Percentiles rank a stretch among this genome's conserved stretches.
Conservation (phyloP, 2,888 invertebrate species). For the Heteromyza rotundicornis region DNA sequence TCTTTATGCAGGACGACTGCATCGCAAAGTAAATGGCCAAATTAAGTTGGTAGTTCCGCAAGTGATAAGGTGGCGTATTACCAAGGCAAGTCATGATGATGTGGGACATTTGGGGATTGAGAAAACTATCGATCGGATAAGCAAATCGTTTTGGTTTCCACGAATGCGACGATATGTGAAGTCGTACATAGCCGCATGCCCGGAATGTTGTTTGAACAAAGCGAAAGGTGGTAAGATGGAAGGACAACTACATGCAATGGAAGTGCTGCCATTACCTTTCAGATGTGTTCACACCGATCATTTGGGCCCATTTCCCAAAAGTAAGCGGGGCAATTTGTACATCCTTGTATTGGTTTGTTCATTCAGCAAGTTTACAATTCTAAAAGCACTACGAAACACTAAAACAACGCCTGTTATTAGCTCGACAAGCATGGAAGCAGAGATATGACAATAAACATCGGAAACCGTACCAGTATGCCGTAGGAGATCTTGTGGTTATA, state of each 20-base stretch:
- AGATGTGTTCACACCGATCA: not conserved
- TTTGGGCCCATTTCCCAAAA: slow-evolving; percentile 11
- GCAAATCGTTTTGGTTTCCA: not conserved
- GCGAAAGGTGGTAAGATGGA: not conserved
- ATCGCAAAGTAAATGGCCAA: not conserved
- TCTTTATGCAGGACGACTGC: not conserved
- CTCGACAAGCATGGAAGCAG: slow-evolving; percentile 17
- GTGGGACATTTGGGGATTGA: slow-evolving; percentile 34
- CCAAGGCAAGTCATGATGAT: slow-evolving; percentile 39
- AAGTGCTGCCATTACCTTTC: not conserved
- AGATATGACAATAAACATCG: slow-evolving; percentile 22
- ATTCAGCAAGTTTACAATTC: slow-evolving; percentile 30
- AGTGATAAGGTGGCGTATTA: not conserved
- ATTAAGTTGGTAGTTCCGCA: not conserved
- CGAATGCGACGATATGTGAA: not conserved
- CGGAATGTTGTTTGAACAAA: not conserved
- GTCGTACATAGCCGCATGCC: not conserved
- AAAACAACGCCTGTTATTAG: slow-evolving; percentile 28
- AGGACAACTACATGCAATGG: not conserved
- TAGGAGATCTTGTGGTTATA: slow-evolving; percentile 20
- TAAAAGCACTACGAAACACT: slow-evolving; percentile 30
- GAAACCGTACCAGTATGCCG: slow-evolving; percentile 16
- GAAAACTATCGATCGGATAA: too few species aligned
- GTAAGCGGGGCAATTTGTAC: slow-evolving; percentile 27
- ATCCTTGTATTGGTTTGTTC: slow-evolving; percentile 26